These are phyloP conservation scores for Amphilophus citrinellus DNA, from an alignment of 2,113 vertebrate species.

Conservation along the genomic window DNA sequence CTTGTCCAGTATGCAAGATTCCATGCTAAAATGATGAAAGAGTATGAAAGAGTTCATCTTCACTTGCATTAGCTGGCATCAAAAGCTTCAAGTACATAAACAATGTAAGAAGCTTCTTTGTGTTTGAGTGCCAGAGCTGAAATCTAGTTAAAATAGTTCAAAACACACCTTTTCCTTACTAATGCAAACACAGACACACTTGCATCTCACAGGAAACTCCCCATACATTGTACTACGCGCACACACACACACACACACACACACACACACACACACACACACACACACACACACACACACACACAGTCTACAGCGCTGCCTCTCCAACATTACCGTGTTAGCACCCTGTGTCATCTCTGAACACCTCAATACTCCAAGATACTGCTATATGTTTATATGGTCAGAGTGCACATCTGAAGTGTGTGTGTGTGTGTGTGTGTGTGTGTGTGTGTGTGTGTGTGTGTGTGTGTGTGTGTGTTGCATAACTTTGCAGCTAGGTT, in stretches of 20 bases:
- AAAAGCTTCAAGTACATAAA: background rate
- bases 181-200: background rate
- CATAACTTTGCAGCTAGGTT: background rate
- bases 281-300: no score
- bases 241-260: background rate
- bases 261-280: no score
- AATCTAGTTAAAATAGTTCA: no score
- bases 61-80: background rate
- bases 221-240: background rate
- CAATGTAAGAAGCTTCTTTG: background rate
- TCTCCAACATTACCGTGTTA: background rate
- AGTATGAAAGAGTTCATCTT: no score
- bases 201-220: background rate
- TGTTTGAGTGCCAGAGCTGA: background rate
- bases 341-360: background rate
- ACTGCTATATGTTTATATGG: background rate
- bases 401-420: background rate
- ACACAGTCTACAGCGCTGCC: background rate
- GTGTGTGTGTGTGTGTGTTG: background rate
- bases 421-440: no score
- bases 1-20: background rate
- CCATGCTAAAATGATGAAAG: background rate
- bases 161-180: background rate
- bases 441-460: no score
- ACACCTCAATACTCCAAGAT: conserved; percentile 9